Conservation (phyloP, 2,888 invertebrate species). For the Autographa gamma region DNA sequence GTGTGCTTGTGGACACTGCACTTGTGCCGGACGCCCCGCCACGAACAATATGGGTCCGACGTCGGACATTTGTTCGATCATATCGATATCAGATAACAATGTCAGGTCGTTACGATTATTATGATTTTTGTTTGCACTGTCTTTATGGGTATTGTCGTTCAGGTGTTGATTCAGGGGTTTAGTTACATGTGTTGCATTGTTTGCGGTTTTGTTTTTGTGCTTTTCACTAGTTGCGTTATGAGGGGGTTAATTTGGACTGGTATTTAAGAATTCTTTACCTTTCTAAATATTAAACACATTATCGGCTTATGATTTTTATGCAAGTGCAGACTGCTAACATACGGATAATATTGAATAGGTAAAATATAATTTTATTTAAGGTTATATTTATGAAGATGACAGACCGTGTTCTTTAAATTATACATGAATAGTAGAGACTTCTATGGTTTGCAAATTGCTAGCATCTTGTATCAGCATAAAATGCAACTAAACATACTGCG, state of each 20-base stretch:
- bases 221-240: background rate
- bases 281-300: too few species aligned
- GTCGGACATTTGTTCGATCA: constrained; percentile 56
- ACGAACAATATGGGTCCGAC: constrained; percentile 60
- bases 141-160: constrained; percentile 18
- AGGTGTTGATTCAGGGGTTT: background rate
- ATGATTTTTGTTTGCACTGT: constrained; percentile 44
- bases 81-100: constrained; percentile 55
- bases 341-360: too few species aligned
- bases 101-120: constrained; percentile 50
- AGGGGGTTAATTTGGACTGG: background rate
- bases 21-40: constrained; percentile 69
- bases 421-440: too few species aligned
- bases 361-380: too few species aligned
- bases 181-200: constrained; percentile 3
- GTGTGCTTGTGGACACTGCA: constrained; percentile 72
- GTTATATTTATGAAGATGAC: too few species aligned
- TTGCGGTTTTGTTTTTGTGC: background rate
- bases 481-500: background rate
- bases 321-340: too few species aligned
- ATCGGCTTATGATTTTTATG: too few species aligned
- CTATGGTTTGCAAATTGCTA: background rate
- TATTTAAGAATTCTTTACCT: background rate
- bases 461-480: background rate
- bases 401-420: too few species aligned